Percentiles rank a stretch among this genome's conserved stretches.
Evolutionary conservation across 1,140 invertebrate species (phyloP).

Genomic region (Condylostylus longicornis): DNA sequence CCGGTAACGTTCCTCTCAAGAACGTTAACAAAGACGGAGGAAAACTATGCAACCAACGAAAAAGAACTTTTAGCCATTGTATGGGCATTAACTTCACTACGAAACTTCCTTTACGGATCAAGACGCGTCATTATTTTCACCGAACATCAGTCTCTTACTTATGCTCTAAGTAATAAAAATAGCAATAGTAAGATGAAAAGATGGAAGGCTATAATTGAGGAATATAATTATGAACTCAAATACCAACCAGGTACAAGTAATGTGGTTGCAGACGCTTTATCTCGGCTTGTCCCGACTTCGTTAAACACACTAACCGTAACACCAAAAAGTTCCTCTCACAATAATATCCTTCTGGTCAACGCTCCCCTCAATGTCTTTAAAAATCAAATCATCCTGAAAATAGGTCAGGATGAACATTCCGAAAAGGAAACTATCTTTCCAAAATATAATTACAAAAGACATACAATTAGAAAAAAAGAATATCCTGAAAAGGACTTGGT

Average conservation of each 20-base stretch:
- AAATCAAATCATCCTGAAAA: conserved; percentile 7
- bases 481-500: neutral
- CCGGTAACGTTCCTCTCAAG: conserved; percentile 11
- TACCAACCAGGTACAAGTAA: conserved; percentile 13
- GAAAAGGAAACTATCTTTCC: conserved; percentile 4
- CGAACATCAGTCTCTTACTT: conserved; percentile 26
- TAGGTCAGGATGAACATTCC: neutral
- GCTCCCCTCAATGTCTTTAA: conserved; percentile 6
- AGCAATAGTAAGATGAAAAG: conserved; percentile 19
- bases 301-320: neutral
- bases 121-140: conserved; percentile 14
- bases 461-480: conserved; percentile 2
- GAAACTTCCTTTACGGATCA: conserved; percentile 17
- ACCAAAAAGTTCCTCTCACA: conserved; percentile 1
- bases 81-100: conserved; percentile 27
- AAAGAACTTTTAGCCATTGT: conserved; percentile 23
- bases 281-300: conserved; percentile 1
- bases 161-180: conserved; percentile 26
- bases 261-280: conserved; percentile 3
- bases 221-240: conserved; percentile 24
- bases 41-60: conserved; percentile 16
- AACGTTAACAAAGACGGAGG: conserved; percentile 26
- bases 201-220: conserved; percentile 17
- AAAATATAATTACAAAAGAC: conserved; percentile 4
- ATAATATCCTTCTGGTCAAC: neutral